These are phyloP conservation scores for Pharmacophagus antenor DNA, from an alignment of 2,888 invertebrate species.

Conservation along the genomic window DNA sequence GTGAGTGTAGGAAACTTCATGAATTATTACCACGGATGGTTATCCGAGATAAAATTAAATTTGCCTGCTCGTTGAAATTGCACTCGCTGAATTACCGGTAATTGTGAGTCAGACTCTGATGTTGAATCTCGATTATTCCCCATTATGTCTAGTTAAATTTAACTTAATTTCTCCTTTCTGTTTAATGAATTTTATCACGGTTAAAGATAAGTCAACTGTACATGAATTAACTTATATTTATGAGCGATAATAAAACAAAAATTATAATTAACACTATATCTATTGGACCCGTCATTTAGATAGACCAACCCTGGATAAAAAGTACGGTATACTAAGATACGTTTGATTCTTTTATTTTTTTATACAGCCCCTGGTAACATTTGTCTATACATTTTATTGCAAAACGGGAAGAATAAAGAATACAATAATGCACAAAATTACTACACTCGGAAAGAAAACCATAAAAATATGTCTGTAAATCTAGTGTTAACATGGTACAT, in stretches of 20 bases:
- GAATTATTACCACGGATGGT: slow-evolving; percentile 57
- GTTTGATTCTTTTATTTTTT: no score
- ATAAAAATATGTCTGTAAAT: no score
- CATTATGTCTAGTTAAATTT: slow-evolving; percentile 56
- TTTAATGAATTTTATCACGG: slow-evolving; percentile 6
- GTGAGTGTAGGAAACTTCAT: slow-evolving; percentile 42
- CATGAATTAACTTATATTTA: background rate
- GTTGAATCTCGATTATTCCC: slow-evolving; percentile 54
- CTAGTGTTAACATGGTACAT: no score
- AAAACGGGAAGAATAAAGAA: no score
- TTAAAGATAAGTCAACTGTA: background rate
- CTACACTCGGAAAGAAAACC: no score
- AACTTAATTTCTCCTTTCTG: slow-evolving; percentile 36
- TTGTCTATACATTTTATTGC: no score
- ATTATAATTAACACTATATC: no score
- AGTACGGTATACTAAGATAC: no score
- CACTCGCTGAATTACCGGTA: slow-evolving; percentile 65
- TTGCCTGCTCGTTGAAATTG: slow-evolving; percentile 54
- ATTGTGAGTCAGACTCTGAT: slow-evolving; percentile 49
- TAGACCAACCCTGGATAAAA: no score
- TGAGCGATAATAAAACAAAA: background rate
- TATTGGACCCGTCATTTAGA: no score
- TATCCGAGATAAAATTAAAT: slow-evolving; percentile 67
- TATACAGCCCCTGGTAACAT: no score
- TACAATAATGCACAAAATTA: no score